Base-by-base conservation (phyloP, 1,140 invertebrate genomes). In the Hypsibius dujardini region DNA sequence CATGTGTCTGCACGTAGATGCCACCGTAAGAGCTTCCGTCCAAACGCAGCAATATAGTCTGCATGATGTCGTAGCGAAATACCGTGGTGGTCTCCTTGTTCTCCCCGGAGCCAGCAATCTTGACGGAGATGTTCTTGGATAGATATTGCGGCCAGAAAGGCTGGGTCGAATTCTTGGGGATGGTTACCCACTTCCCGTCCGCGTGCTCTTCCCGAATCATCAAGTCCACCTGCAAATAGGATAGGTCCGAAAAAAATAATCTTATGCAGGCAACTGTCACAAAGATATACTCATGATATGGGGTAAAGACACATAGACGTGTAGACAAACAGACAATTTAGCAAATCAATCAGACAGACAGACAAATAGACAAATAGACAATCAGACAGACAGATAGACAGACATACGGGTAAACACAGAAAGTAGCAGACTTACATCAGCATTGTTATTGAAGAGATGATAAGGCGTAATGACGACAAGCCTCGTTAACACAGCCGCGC, bases 1-100 rank as follows among this genome's bases (percentile, higher is more conserved):
- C 84, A 78, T 94, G 89, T 70, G 90, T 87, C 76, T 95, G 91
- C 1, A 95, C 90, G 79, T 90, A 87, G 15, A 97, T 82, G 2
- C 90, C 93, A 73, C 92, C 91, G 78, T 86, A 88, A 28, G 28
- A 28, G 81, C 82, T 73, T 47, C 45, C 45, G 12, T 67, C 42
- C 62, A 67, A 42, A 3, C 12, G 12, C 12, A 77, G 73, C 71
- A 71, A 50, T 70, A 70, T n/a, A 69, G 15, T 71, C n/a, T 45
- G 73, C 47, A 71, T 3, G 47, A 71, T 28, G 45, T 45, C 67
- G 59, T 40, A 59, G 70, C 62, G 14, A 7, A 62, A 73, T n/a
- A n/a, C n/a, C 47, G 47, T 1, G n/a, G 28, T 72, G 50, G 3
- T 12, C 45, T 67, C 62, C 42, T 12, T 3, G 50, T 3, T 12